phyloP scores from a whole-genome alignment of 2,888 invertebrate genomes.

The Boloria euphrosyne region DNA sequence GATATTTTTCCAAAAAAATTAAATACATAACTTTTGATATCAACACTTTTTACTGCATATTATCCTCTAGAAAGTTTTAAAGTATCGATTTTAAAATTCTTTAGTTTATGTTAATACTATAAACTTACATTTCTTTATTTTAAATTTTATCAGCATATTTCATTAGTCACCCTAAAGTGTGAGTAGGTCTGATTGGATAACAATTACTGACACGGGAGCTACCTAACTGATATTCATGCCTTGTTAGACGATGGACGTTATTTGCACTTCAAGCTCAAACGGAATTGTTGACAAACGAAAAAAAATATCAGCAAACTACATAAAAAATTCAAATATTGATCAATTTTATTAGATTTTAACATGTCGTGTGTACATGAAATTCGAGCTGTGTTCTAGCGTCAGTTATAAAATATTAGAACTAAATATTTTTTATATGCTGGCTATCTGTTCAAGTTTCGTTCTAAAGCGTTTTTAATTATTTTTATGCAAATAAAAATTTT shows the following conservation, averaged over 20 bases:
- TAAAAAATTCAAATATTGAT: constrained; percentile 36
- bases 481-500: too few species aligned
- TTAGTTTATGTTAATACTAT: not conserved
- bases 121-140: not conserved
- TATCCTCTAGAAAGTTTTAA: too few species aligned
- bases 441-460: too few species aligned
- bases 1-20: too few species aligned
- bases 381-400: constrained; percentile 7
- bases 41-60: too few species aligned
- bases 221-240: constrained; percentile 44
- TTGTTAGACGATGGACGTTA: constrained; percentile 41
- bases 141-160: not conserved
- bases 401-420: constrained; percentile 2
- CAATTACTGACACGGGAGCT: constrained; percentile 54
- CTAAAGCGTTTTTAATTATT: too few species aligned
- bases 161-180: not conserved
- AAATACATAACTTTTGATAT: too few species aligned
- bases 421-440: not conserved
- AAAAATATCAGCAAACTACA: constrained; percentile 35
- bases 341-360: constrained; percentile 33
- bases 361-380: constrained; percentile 26
- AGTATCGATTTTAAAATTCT: too few species aligned
- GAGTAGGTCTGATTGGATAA: not conserved
- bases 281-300: constrained; percentile 34
- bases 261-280: constrained; percentile 39